A percentile compares a stretch with the other conserved stretches of the same genome.
Conservation (phyloP, 2,888 invertebrate genomes). For the Archaeoteleia sp. region DNA sequence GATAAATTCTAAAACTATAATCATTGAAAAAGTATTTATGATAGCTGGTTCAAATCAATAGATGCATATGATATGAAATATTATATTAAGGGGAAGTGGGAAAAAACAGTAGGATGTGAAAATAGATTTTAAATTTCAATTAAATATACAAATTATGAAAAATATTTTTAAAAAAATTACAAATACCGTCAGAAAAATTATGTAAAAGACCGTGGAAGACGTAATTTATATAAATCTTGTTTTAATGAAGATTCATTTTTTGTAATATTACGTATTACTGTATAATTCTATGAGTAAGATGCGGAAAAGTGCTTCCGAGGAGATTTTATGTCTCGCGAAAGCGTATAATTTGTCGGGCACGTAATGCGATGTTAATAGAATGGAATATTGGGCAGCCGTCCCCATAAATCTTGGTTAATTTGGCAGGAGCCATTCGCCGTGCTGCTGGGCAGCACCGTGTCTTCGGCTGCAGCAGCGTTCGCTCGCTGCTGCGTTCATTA, state of each 20-base stretch:
- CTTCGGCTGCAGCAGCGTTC: slow-evolving; percentile 23
- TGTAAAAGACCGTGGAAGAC: no score
- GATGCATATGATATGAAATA: no score
- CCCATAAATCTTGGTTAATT: slow-evolving; percentile 73
- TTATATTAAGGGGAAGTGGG: no score
- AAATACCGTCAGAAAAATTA: no score
- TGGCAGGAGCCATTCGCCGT: slow-evolving; percentile 67
- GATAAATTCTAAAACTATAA: no score
- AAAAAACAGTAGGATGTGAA: no score
- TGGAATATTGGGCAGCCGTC: slow-evolving; percentile 66
- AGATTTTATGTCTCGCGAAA: slow-evolving; percentile 31
- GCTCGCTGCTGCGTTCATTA: slow-evolving; percentile 32
- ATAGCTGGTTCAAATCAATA: no score
- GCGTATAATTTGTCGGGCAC: slow-evolving; percentile 61
- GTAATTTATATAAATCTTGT: no score
- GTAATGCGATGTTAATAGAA: slow-evolving; percentile 73
- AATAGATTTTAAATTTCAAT: no score
- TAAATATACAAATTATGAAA: no score
- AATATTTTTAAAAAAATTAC: not conserved
- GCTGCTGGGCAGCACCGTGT: slow-evolving; percentile 57
- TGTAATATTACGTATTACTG: slow-evolving; percentile 12
- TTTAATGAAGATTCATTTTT: not conserved
- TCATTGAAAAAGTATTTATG: no score
- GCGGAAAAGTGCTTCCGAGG: slow-evolving; percentile 41
- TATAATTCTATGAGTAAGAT: slow-evolving; percentile 26